Evolutionary conservation across 2,888 invertebrate genomes (phyloP), one percentile per base, ranked within the genome.

Genomic region (Buathra laborator): DNA sequence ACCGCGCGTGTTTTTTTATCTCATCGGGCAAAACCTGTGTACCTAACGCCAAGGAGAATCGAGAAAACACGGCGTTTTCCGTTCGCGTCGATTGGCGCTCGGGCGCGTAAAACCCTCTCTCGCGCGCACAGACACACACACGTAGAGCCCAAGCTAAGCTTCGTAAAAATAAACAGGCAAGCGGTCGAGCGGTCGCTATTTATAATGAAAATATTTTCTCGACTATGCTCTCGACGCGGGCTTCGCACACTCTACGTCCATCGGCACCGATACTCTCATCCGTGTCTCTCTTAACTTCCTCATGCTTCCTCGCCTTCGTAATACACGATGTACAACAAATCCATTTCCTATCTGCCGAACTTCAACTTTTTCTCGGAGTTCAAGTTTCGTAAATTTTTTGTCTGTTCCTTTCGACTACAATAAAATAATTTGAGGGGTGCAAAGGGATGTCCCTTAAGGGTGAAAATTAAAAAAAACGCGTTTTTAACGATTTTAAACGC

Each of bases 121-220:
- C 67, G 67, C 66, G 72, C 51, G 43, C 64, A 37, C 51, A 3
- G 43, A 62, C 78, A 44, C 70, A 44, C n/a, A 64, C 67, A 37
- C 32, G 59, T 2, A 75, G 48, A 48, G 71, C 44, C 48, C 44
- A n/a, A 37, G 37, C 37, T 37, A 62, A 76, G 82, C 83, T 82
- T 81, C 77, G 89, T 91, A 91, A 91, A 92, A 90, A 91, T 91
- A 90, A 90, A 90, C 90, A 88, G 87, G 86, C 89, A 86, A 88
- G 85, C 86, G 87, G 86, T 87, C 88, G 84, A 77, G 87, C 81
- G 90, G 62, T 62, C 62, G 62, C 91, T 93, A 92, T 93, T 93
- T 92, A 92, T 92, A 93, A 92, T 91, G 91, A 90, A 92, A 92
- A 92, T 92, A 93, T 93, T 93, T 92, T 91, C 89, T 89, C 89